Evolutionary conservation across 2,113 vertebrate genomes (phyloP), one percentile per base, ranked within the genome.

Genomic region (Poicephalus meyeri): DNA sequence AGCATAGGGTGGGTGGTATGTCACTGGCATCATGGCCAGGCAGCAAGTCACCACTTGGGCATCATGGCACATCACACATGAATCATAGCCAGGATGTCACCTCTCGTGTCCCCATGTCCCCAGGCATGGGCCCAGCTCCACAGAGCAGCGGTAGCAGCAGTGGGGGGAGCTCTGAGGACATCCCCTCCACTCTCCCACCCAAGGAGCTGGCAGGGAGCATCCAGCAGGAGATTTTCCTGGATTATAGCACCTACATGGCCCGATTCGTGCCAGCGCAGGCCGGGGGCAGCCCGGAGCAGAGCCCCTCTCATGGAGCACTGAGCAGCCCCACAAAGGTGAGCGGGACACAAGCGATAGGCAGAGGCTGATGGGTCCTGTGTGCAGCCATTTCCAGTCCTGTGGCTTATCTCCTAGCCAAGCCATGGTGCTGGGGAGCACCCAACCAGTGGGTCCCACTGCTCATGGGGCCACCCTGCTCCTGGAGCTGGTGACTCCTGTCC

Each of bases 171-270:
- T 88, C 96, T 0, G 99, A 99, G 13, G 98, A 98, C 6, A 97
- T 98, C 23, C 72, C 93, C 18, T 95, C 96, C 3, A 13, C 94
- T 2, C 63, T 97, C 13, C 92, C 96, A 16, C 25, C 95, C 90
- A 94, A 94, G 60, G 97, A 97, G 13, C 74, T 91, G 42, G 64
- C 71, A 1, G 96, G 95, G 14, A 91, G 74, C 16, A 15, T 96
- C 61, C 97, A 56, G 46, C 97, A 98, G 89, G 97, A 96, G 82
- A 96, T 98, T 46, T 91, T 97, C 73, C 94, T 98, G 49, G 98
- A 99, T 95, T 99, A 99, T 91, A 81, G 82, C 76, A 88, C 89
- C 39, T 99, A 99, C 98, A 99, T 99, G 98, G 95, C 98, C 31
- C 97, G 66, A 26, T 97, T 99, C 0, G 94, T 98, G 81, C 95